Base-by-base conservation (phyloP, 2,113 vertebrate genomes). In the Neolamprologus devosi region DNA sequence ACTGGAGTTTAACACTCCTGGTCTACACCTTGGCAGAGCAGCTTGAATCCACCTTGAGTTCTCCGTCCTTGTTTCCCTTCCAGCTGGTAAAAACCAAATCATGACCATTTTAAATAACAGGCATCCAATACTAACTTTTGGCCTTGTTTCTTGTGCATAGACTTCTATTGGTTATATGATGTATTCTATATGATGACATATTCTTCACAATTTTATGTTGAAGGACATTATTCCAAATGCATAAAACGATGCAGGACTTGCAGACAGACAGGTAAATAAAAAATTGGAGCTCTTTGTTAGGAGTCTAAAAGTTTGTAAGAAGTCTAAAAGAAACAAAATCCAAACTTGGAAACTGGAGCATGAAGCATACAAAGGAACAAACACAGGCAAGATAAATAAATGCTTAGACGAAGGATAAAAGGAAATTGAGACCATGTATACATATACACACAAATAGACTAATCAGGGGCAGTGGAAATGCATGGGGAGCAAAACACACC, bases 131-230 rank as follows among this genome's bases (percentile, higher is more conserved):
- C 1, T 65, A 37, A 65, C 30, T 12, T 65, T 65, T 21, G 19
- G 19, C 1, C 60, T 63, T 35, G 58, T 35, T 35, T 63, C 17
- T 63, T 63, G 17, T 63, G 58, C 9, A 63, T n/a, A 19, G 58
- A 0, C 0, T 63, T 63, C 7, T 37, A 0, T 65, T 65, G 28
- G 2, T 63, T 65, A 65, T 35, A 35, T 35, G 8, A 37, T 37
- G 7, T 65, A 37, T 8, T 21, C 17, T 37, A 21, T 35, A 63
- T 35, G 33, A 65, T 65, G 17, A 65, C 26, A 16, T 9, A 16
- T 16, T 28, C 28, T 37, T 65, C 19, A 21, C 60, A 37, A 13
- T 65, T 21, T 21, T 37, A 37, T 37, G 19, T 37, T 37, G 60
- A 21, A 21, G 33, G 10, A 65, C 33, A 37, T 65, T 37, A 37